Base-by-base conservation (phyloP, 2,888 invertebrate species). In the Leptura quadrifasciata region DNA sequence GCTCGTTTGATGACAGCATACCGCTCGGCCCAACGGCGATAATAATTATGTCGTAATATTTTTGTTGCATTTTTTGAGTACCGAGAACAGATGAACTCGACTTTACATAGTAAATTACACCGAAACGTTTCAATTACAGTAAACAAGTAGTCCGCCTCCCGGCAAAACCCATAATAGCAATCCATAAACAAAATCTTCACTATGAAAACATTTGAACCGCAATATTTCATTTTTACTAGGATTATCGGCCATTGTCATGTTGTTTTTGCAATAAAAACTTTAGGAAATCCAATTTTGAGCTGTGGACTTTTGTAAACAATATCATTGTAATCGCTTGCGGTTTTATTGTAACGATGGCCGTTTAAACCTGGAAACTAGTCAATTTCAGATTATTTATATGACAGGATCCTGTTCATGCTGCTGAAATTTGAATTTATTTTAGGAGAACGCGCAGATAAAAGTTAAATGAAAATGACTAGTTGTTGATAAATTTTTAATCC, bases 381-480 rank as follows among this genome's bases (percentile, higher is more conserved):
- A 64, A 73, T 75, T 71, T 12, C 71, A 73, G 76, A 70, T 76
- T 73, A 76, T 76, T 76, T 76, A 76, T 76, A 69, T 73, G 75
- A 75, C 71, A 67, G 70, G 10, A 61, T 57, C 35, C 58, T 47
- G 64, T 64, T 63, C 65, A 24, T 55, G 24, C 61, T 20, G 64
- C 21, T 70, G 71, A 65, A 65, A 75, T 70, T 75, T 55, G 39
- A 71, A 75, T 75, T 75, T 58, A 75, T 68, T 71, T 75, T 21
- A 61, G 57, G 75, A 35, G 71, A 47, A 55, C 47, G 65, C 15
- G 15, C 65, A 71, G 61, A 76, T 76, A 72, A 68, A 68, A 65
- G 67, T 68, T 68, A 35, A 72, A 76, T 72, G 76, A 68, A 69
- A 72, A 72, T 72, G 72, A 76, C 72, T 72, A 58, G 75, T 71